phyloP scores from a whole-genome alignment of 2,113 vertebrate species.

The Cyprinodon brontotheroides region DNA sequence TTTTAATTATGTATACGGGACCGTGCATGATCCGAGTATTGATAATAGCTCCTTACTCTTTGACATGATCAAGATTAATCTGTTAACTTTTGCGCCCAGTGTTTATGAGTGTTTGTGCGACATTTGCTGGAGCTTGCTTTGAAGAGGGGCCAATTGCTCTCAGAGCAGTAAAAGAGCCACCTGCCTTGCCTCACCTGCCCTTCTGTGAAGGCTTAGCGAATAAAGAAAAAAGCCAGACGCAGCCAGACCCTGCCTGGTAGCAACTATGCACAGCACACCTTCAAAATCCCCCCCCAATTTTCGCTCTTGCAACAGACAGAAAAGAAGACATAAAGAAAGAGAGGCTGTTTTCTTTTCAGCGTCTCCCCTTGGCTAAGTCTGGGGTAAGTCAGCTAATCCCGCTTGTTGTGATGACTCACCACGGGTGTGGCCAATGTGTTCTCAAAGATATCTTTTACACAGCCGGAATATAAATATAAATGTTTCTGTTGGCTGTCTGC shows the following conservation, averaged over 20 bases:
- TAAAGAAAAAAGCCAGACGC: slow-evolving; percentile 60
- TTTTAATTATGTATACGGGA: slow-evolving; percentile 17
- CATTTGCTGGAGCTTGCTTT: slow-evolving; percentile 68
- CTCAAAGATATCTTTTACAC: slow-evolving; percentile 72
- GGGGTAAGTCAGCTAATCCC: slow-evolving; percentile 74
- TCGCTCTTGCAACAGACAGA: slow-evolving; percentile 69
- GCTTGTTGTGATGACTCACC: slow-evolving; percentile 73
- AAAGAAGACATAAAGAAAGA: slow-evolving; percentile 68
- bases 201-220: slow-evolving; percentile 67
- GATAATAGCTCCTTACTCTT: slow-evolving; percentile 8
- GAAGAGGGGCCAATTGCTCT: slow-evolving; percentile 74
- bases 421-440: slow-evolving; percentile 77
- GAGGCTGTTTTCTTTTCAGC: slow-evolving; percentile 73
- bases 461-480: slow-evolving; percentile 68
- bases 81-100: slow-evolving; percentile 42
- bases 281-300: slow-evolving; percentile 53
- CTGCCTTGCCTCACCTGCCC: slow-evolving; percentile 77
- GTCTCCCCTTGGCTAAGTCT: slow-evolving; percentile 74
- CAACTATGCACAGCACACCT: slow-evolving; percentile 63
- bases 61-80: slow-evolving; percentile 39
- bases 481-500: slow-evolving; percentile 67
- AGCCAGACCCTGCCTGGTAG: slow-evolving; percentile 51
- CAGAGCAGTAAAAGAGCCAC: slow-evolving; percentile 71
- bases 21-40: slow-evolving; percentile 1
- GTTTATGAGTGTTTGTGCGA: slow-evolving; percentile 63